Evolutionary conservation across 2,113 vertebrate species (phyloP), one percentile per base, ranked within the genome.

Genomic region (Actenoides lindsayi): DNA sequence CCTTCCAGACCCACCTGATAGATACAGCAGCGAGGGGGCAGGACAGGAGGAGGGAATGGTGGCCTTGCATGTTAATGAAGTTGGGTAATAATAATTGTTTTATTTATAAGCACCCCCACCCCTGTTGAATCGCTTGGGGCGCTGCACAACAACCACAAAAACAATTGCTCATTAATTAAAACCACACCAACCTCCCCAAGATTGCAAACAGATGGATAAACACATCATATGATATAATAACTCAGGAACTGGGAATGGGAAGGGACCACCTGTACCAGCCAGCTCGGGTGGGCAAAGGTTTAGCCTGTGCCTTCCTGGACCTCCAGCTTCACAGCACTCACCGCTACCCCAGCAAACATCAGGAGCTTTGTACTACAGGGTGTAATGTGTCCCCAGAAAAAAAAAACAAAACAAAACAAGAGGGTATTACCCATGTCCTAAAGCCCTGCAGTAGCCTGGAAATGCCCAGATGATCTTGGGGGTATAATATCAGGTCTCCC

Each of bases 141-240:
- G 1, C 95, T 96, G 70, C 93, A 94, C 87, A 95, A 96, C 92
- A 96, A 91, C 93, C 93, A 76, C 90, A 85, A 96, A 96, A 96
- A 96, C 96, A 97, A 97, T 96, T 95, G 96, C 94, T 96, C 92
- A 96, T 96, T 97, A 97, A 97, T 97, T 96, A 96, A 96, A 97
- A 97, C 87, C 96, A 97, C 94, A 73, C 94, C 67, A 48, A 31
- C 93, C 70, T 95, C 92, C 70, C 75, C 4, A 15, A 30, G 87
- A 96, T 96, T 94, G 87, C 93, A 93, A 97, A 91, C 93, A 96
- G 96, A 96, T 96, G 96, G 87, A 91, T 91, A 90, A 96, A 88
- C 87, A 90, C 82, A 83, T 91, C 74, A n/a, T 87, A 91, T 94
- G 75, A 96, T 93, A 88, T 41, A 89, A 96, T 77, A 96, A 83